A percentile compares a stretch with the other conserved stretches of the same genome.
Evolutionary conservation across 2,888 invertebrate genomes (phyloP).

Genomic region (Tubulanus polymorphus): DNA sequence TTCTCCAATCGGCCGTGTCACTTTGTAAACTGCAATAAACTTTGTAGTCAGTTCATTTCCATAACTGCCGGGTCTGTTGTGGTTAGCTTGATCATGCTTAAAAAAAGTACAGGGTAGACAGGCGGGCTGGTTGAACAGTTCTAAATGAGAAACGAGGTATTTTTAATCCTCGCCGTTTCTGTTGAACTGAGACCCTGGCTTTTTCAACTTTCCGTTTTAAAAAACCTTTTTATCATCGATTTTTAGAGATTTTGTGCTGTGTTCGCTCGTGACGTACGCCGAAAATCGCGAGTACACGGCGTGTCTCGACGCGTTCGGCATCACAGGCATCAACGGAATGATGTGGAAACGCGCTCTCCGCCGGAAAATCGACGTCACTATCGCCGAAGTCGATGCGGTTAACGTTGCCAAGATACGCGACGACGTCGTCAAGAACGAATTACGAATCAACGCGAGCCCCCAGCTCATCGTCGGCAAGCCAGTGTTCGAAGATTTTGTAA

Average conservation of each 20-base stretch:
- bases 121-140: too few relatives aligned
- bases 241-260: background rate
- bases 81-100: too few relatives aligned
- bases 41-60: too few relatives aligned
- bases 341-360: slow-evolving; percentile 34
- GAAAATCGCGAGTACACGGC: background rate
- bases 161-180: too few relatives aligned
- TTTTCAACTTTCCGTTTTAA: too few relatives aligned
- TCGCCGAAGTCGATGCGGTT: slow-evolving; percentile 21
- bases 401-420: slow-evolving; percentile 14
- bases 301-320: background rate
- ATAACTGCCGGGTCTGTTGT: too few relatives aligned
- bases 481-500: slow-evolving; percentile 20
- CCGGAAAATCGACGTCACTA: slow-evolving; percentile 26
- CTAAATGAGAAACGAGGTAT: too few relatives aligned
- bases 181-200: too few relatives aligned
- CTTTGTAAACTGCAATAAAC: too few relatives aligned
- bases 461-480: slow-evolving; percentile 21
- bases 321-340: slow-evolving; percentile 28
- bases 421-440: slow-evolving; percentile 23
- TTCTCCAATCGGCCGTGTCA: too few relatives aligned
- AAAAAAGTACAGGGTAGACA: too few relatives aligned
- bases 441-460: slow-evolving; percentile 11
- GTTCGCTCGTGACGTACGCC: background rate
- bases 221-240: background rate